These are phyloP conservation scores for Grus americana DNA, from an alignment of 2,113 vertebrate genomes.

Conservation along the genomic window DNA sequence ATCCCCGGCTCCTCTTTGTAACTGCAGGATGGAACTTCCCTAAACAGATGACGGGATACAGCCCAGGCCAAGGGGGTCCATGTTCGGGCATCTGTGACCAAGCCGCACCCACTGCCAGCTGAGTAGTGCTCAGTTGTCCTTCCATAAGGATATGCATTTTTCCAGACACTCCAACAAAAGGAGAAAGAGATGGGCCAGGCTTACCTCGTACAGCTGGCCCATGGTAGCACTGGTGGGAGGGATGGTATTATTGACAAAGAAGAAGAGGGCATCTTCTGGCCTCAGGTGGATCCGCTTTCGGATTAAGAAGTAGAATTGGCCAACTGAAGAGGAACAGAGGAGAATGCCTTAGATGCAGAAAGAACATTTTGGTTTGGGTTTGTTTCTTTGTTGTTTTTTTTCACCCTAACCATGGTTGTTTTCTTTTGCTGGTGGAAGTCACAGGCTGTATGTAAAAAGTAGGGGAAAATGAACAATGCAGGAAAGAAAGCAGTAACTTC, in stretches of 20 bases:
- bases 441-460: background rate
- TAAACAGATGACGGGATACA: background rate
- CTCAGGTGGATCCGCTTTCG: conserved; percentile 94
- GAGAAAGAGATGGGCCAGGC: background rate
- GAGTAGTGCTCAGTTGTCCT: background rate
- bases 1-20: background rate
- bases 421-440: background rate
- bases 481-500: background rate
- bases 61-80: fast-evolving
- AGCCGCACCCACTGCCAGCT: background rate
- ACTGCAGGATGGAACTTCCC: background rate
- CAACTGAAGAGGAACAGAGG: conserved; percentile 78
- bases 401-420: background rate
- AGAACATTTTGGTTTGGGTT: background rate
- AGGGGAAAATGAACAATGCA: background rate
- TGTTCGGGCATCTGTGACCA: background rate
- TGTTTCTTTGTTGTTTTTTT: background rate
- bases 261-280: conserved; percentile 96
- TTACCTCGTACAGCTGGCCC: conserved; percentile 95
- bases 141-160: background rate
- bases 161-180: background rate
- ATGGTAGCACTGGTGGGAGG: conserved; percentile 95
- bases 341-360: background rate
- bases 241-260: conserved; percentile 97
- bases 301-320: conserved; percentile 97